Conservation (phyloP, 2,888 invertebrate genomes). For the Hedya salicella region DNA sequence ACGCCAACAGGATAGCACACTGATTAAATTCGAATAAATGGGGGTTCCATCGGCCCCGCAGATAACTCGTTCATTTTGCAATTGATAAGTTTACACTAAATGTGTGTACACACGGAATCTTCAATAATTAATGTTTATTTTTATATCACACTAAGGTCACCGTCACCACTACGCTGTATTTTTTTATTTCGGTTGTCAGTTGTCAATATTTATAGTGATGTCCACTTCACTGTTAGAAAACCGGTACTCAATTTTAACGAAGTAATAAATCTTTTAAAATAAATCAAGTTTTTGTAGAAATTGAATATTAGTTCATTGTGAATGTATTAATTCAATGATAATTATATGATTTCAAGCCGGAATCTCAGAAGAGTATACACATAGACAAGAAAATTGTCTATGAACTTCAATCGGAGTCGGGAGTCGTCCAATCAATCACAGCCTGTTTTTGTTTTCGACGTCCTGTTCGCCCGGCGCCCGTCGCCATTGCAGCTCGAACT, state of each 20-base stretch:
- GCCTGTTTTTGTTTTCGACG: constrained; percentile 22
- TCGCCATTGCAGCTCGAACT: constrained; percentile 32
- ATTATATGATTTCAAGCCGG: background rate
- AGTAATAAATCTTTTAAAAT: no score
- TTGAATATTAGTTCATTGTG: background rate
- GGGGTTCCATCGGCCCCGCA: constrained; percentile 17
- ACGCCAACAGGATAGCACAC: constrained; percentile 67
- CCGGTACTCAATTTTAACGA: constrained; percentile 14
- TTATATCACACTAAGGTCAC: constrained; percentile 43
- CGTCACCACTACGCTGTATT: constrained; percentile 40
- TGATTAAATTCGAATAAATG: constrained; percentile 22
- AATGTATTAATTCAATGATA: background rate
- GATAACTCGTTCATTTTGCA: constrained; percentile 35
- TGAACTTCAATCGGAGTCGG: constrained; percentile 2
- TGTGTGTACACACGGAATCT: constrained; percentile 29
- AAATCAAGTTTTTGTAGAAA: no score
- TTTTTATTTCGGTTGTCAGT: constrained; percentile 39
- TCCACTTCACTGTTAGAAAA: constrained; percentile 3
- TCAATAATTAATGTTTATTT: constrained; percentile 43
- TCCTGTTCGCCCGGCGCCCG: constrained; percentile 26
- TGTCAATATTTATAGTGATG: constrained; percentile 36
- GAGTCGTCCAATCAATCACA: constrained; percentile 15
- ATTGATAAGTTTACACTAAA: constrained; percentile 29
- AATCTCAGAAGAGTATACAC: background rate
- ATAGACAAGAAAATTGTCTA: constrained; percentile 21